phyloP scores from a whole-genome alignment of 2,888 invertebrate genomes.

The Choristoneura rosaceana region DNA sequence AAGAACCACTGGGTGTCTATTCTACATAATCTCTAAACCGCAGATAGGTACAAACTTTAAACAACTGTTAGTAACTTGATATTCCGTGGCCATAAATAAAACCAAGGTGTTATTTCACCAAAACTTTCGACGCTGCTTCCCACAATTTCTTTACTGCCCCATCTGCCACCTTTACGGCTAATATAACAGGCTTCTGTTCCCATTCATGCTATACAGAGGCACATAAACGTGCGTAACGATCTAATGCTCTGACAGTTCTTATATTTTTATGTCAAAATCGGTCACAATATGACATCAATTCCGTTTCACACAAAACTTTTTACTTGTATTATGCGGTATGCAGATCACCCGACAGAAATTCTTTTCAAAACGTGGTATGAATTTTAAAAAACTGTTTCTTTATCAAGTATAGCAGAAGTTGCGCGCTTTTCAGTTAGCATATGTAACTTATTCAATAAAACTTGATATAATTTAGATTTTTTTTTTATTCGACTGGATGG shows the following conservation, averaged over 20 bases:
- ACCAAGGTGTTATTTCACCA: slow-evolving; percentile 9
- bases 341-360: not conserved
- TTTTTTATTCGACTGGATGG: too few species aligned
- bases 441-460: too few species aligned
- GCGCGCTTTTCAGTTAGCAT: too few species aligned
- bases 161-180: slow-evolving; percentile 38
- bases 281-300: slow-evolving; percentile 29
- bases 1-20: slow-evolving; percentile 16
- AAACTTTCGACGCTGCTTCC: slow-evolving; percentile 19
- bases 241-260: slow-evolving; percentile 29
- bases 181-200: slow-evolving; percentile 28
- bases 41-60: slow-evolving; percentile 1
- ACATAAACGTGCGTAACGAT: slow-evolving; percentile 40
- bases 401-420: too few species aligned
- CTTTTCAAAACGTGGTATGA: not conserved
- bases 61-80: slow-evolving; percentile 7
- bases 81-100: slow-evolving; percentile 12
- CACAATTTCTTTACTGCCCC: slow-evolving; percentile 39
- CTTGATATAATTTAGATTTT: too few species aligned
- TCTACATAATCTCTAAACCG: not conserved
- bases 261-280: slow-evolving; percentile 37
- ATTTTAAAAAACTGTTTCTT: not conserved
- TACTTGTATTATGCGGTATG: not conserved
- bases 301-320: not conserved
- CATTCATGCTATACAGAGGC: slow-evolving; percentile 37